Conservation (phyloP, 2,113 vertebrate species). For the Pteronura brasiliensis region DNA sequence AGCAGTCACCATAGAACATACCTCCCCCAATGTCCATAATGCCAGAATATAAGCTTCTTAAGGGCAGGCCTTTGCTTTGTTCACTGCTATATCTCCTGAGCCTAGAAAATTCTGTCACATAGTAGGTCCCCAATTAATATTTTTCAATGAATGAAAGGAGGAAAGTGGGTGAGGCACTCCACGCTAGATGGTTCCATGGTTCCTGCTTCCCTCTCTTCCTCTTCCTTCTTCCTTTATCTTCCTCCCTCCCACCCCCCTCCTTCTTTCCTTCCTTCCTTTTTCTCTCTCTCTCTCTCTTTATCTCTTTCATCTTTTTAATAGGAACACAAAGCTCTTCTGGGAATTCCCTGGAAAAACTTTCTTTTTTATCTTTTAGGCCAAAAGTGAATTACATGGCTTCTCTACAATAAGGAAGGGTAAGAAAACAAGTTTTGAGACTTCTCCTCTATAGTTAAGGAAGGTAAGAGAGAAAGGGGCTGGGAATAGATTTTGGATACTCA, state of each 20-base stretch:
- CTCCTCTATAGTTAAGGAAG: neutral
- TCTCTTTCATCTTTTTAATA: neutral
- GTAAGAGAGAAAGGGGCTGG: neutral
- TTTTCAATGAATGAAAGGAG: neutral
- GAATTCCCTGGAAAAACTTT: neutral
- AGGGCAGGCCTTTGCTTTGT: neutral
- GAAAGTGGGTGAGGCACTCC: neutral
- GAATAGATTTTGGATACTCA: neutral
- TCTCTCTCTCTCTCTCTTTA: accelerated
- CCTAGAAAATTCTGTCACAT: neutral
- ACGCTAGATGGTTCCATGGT: neutral
- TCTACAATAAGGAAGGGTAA: neutral
- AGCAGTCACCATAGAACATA: too few species aligned
- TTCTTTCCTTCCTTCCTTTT: neutral
- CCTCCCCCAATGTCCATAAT: too few species aligned
- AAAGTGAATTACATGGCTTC: neutral
- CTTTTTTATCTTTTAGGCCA: neutral
- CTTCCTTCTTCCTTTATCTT: neutral
- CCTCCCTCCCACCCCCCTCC: neutral
- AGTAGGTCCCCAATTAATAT: neutral
- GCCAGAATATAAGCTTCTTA: neutral
- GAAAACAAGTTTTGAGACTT: neutral
- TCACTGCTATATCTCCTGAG: neutral
- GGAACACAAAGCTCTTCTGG: neutral
- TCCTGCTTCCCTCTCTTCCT: neutral